Conservation (phyloP, 2,113 vertebrate species). For the Microtus oregoni region DNA sequence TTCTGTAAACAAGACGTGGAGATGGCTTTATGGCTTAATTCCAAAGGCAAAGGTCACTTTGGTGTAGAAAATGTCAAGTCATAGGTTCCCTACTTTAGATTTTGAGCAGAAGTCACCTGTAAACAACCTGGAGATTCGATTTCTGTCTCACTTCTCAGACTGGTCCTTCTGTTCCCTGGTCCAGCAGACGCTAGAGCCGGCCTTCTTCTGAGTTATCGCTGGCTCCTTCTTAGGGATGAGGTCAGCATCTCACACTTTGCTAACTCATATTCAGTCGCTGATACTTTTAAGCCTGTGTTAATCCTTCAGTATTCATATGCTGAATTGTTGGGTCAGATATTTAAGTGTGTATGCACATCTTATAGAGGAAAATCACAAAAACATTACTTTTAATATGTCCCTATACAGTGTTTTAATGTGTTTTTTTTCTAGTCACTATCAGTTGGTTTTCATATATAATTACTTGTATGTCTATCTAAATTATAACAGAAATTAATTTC, state of each 20-base stretch:
- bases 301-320: conserved; percentile 44
- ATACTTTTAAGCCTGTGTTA: conserved; percentile 69
- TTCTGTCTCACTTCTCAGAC: conserved; percentile 20
- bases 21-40: neutral
- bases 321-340: conserved; percentile 51
- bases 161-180: conserved; percentile 20
- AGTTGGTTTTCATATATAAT: conserved; percentile 60
- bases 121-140: neutral
- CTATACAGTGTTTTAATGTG: conserved; percentile 20
- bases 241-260: conserved; percentile 46
- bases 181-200: neutral
- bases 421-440: conserved; percentile 9
- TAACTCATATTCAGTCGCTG: neutral
- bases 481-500: conserved; percentile 65
- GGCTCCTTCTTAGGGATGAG: conserved; percentile 10
- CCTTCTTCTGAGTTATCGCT: conserved; percentile 39
- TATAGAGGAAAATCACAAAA: conserved; percentile 27
- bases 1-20: neutral
- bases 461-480: conserved; percentile 44
- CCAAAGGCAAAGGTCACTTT: neutral
- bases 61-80: neutral
- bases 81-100: neutral
- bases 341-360: conserved; percentile 58
- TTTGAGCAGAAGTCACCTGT: conserved; percentile 40
- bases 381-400: conserved; percentile 33